Evolutionary conservation across 1,140 invertebrate genomes (phyloP), one percentile per base, ranked within the genome.

Genomic region (Neodiprion virginianus): DNA sequence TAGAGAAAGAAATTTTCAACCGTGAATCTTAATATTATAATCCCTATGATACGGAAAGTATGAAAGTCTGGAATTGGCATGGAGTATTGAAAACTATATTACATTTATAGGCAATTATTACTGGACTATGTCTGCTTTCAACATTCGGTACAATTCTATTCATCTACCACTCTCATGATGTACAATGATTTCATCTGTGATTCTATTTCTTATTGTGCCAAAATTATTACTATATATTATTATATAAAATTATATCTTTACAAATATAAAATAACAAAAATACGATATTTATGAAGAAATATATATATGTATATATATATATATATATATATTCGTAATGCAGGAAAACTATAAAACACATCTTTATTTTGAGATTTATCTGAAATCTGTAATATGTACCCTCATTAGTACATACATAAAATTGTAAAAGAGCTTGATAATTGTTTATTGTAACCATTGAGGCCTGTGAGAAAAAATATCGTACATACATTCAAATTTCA

Each of bases 171-270:
- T 83, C 78, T 85, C 83, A 83, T 80, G 75, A 86, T 84, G 81
- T 86, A 86, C 85, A 87, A 86, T 87, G 84, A 83, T 87, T 87
- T 86, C 77, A 84, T 82, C 86, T 87, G 86, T 87, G 86, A 87
- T 87, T 86, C 82, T 84, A 83, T 86, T 86, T 87, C 85, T 87
- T 83, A 84, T 83, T 81, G 84, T 86, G 84, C 83, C 84, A 86
- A 86, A 84, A 80, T 83, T 82, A 81, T 74, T 80, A 79, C 79
- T 79, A 79, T 78, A 82, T 69, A 77, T 71, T 61, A 77, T 71
- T 72, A 72, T 75, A 69, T 76, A 66, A 75, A 76, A 67, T 72
- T 65, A 75, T 69, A 70, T 67, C 48, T 47, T 74, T 70, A 69
- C 66, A 79, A 66, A 75, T 65, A 74, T 72, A 68, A 61, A 71